Percentiles rank a stretch among this genome's conserved stretches.
Evolutionary conservation across 2,888 invertebrate species (phyloP).

Genomic region (Zaprionus lineosus): DNA sequence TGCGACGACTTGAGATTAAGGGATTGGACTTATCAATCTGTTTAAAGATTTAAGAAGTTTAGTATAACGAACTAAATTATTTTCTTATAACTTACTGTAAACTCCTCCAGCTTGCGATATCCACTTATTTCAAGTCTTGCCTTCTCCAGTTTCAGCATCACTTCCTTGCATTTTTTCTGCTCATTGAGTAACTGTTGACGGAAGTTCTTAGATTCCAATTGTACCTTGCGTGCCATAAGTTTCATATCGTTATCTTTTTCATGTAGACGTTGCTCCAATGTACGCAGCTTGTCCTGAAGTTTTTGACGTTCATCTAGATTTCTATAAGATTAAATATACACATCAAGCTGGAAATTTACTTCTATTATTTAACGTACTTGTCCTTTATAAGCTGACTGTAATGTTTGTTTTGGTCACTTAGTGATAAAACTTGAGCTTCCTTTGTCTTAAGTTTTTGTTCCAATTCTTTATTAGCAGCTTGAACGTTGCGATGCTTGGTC

Average conservation of each 20-base stretch:
- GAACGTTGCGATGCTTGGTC: conserved; percentile 87
- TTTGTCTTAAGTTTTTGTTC: conserved; percentile 87
- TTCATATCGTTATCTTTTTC: conserved; percentile 87
- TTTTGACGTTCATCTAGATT: conserved; percentile 90
- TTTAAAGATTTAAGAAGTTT: background rate
- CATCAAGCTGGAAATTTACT: too few relatives aligned
- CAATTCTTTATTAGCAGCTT: conserved; percentile 86
- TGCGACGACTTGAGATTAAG: conserved; percentile 47
- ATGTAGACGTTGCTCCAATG: conserved; percentile 84
- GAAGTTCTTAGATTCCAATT: conserved; percentile 89
- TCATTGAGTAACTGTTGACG: conserved; percentile 88
- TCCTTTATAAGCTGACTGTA: conserved; percentile 88
- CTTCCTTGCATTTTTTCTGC: conserved; percentile 88
- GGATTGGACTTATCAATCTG: conserved; percentile 54
- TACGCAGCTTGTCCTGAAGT: conserved; percentile 86
- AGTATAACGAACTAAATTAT: background rate
- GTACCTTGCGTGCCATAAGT: conserved; percentile 87
- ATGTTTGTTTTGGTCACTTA: conserved; percentile 88
- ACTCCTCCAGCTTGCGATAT: conserved; percentile 79
- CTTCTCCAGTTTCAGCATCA: conserved; percentile 86
- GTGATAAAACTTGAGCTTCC: conserved; percentile 86
- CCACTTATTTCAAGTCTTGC: conserved; percentile 78
- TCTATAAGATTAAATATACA: conserved; percentile 76
- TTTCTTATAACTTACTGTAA: conserved; percentile 58
- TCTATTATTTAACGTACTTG: conserved; percentile 85